A percentile compares a stretch with the other conserved stretches of the same genome.
These are phyloP conservation scores for Pteropus rufus DNA, from an alignment of 2,797 vertebrate species.

Conservation along the genomic window DNA sequence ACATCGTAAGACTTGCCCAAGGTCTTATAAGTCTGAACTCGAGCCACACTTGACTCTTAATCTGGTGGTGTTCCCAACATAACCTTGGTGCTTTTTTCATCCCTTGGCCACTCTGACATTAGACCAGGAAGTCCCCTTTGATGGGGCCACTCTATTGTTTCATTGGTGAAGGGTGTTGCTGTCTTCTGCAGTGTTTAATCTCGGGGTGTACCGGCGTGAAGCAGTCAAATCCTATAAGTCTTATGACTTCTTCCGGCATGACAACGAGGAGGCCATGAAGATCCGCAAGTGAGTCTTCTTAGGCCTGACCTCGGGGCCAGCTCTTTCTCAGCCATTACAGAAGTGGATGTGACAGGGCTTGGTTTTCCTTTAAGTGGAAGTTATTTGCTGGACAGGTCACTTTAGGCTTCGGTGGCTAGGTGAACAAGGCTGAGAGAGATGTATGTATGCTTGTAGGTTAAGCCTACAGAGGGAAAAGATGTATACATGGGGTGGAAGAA, in stretches of 20 bases:
- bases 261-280: slow-evolving; percentile 97
- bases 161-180: slow-evolving; percentile 9
- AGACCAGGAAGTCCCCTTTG: background rate
- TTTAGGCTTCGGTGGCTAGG: background rate
- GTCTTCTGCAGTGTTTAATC: slow-evolving; percentile 91
- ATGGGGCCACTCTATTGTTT: background rate
- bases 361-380: background rate
- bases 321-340: background rate
- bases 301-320: background rate
- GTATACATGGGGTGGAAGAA: background rate
- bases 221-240: slow-evolving; percentile 96
- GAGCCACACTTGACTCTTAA: background rate
- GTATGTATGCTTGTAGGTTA: background rate
- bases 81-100: background rate
- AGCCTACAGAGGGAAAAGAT: background rate
- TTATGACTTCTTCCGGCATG: slow-evolving; percentile 97
- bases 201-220: slow-evolving; percentile 96
- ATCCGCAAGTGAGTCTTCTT: slow-evolving; percentile 91
- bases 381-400: background rate
- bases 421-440: background rate
- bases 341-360: background rate
- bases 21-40: background rate
- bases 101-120: background rate
- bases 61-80: background rate
- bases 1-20: background rate